Evolutionary conservation across 2,888 invertebrate species (phyloP).

Genomic region (Aphidius colemani): DNA sequence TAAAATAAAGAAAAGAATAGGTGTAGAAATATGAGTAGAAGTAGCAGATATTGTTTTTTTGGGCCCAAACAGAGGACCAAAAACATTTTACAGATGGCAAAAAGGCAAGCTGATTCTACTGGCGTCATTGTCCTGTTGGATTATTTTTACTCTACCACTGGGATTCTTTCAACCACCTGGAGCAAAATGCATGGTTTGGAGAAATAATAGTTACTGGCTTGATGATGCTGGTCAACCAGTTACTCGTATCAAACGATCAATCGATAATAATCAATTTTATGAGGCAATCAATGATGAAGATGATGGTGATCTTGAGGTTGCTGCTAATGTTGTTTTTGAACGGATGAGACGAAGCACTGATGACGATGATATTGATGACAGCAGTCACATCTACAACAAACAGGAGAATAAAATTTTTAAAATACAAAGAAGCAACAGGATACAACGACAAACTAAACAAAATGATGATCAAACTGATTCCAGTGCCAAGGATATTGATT

Average conservation of each 20-base stretch:
- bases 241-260: conserved; percentile 62
- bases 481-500: conserved; percentile 42
- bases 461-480: conserved; percentile 38
- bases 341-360: conserved; percentile 48
- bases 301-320: conserved; percentile 49
- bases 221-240: conserved; percentile 63
- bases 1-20: conserved; percentile 20
- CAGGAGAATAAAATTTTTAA: conserved; percentile 26
- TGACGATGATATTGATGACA: conserved; percentile 28
- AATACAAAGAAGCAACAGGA: conserved; percentile 27
- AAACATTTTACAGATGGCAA: conserved; percentile 67
- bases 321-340: conserved; percentile 54
- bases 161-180: conserved; percentile 95
- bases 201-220: conserved; percentile 70
- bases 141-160: conserved; percentile 93
- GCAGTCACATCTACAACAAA: too few species aligned
- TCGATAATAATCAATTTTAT: conserved; percentile 40
- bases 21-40: conserved; percentile 33
- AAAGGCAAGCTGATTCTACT: conserved; percentile 87
- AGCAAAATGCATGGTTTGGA: conserved; percentile 76
- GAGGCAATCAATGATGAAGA: conserved; percentile 36
- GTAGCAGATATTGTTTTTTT: conserved; percentile 37
- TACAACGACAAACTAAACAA: conserved; percentile 38
- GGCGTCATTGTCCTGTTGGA: conserved; percentile 92
- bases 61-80: conserved; percentile 39